phyloP scores from a whole-genome alignment of 2,113 vertebrate species.

The Petaurus breviceps region DNA sequence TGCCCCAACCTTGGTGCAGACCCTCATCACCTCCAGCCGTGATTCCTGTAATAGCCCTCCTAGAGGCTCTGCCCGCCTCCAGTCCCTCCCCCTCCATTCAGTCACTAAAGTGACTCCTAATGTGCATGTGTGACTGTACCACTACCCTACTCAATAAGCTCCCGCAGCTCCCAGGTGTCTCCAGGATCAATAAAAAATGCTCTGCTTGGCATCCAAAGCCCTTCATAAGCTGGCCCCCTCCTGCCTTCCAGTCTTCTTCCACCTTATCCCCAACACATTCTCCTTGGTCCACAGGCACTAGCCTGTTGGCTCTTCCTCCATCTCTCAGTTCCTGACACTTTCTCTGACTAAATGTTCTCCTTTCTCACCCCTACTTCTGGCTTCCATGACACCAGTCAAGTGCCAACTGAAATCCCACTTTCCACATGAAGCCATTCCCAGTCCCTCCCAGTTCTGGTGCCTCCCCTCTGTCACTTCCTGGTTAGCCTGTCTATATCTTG shows the following conservation, averaged over 20 bases:
- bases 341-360: background rate
- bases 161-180: background rate
- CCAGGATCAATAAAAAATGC: background rate
- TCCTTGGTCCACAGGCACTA: background rate
- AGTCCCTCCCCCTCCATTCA: background rate
- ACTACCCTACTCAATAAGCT: background rate
- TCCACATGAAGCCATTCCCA: background rate
- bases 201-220: background rate
- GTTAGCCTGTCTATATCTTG: background rate
- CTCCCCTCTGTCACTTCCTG: background rate
- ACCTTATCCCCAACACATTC: background rate
- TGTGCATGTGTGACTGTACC: background rate
- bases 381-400: background rate
- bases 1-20: background rate
- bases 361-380: background rate
- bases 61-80: background rate
- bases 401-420: background rate
- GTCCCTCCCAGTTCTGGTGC: background rate
- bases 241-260: background rate
- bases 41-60: background rate
- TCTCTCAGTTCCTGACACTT: too few relatives aligned
- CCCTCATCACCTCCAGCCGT: background rate
- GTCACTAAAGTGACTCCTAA: background rate
- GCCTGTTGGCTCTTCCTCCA: background rate
- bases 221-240: background rate